Percentiles rank a stretch among this genome's conserved stretches.
Evolutionary conservation across 2,888 invertebrate genomes (phyloP).

Genomic region (Leucophenga montana): DNA sequence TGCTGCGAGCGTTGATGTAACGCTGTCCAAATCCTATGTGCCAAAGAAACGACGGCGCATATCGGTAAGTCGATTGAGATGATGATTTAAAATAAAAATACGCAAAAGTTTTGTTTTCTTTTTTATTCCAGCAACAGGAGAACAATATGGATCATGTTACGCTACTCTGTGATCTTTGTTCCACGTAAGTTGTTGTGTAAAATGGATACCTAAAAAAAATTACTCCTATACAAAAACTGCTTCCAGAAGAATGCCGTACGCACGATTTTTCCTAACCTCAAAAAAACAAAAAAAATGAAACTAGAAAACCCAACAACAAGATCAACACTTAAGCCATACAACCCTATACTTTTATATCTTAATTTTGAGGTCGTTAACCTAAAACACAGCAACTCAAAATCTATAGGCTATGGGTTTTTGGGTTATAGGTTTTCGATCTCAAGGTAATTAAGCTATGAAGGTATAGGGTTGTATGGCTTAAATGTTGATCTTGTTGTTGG

Average conservation of each 20-base stretch:
- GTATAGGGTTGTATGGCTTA: no score
- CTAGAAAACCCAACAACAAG: background rate
- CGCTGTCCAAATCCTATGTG: slow-evolving; percentile 60
- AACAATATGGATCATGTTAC: slow-evolving; percentile 78
- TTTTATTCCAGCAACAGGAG: slow-evolving; percentile 75
- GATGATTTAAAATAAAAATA: background rate
- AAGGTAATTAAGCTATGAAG: no score
- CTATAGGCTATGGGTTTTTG: no score
- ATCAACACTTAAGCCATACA: no score
- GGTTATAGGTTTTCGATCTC: no score
- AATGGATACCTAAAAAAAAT: background rate
- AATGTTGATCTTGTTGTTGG: background rate
- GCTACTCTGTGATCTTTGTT: slow-evolving; percentile 84
- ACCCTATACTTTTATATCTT: no score
- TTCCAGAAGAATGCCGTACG: no score
- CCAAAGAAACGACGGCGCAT: slow-evolving; percentile 75
- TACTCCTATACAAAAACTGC: no score
- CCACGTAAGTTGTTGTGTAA: slow-evolving; percentile 76
- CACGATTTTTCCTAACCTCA: no score
- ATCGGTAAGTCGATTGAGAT: slow-evolving; percentile 72
- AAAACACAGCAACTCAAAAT: no score
- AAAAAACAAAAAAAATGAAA: no score
- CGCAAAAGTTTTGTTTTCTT: background rate
- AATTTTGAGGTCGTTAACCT: no score
- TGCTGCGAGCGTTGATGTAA: slow-evolving; percentile 28